A percentile compares a stretch with the other conserved stretches of the same genome.
phyloP scores from a whole-genome alignment of 2,888 invertebrate species.

The Chloroclystis v-ata region DNA sequence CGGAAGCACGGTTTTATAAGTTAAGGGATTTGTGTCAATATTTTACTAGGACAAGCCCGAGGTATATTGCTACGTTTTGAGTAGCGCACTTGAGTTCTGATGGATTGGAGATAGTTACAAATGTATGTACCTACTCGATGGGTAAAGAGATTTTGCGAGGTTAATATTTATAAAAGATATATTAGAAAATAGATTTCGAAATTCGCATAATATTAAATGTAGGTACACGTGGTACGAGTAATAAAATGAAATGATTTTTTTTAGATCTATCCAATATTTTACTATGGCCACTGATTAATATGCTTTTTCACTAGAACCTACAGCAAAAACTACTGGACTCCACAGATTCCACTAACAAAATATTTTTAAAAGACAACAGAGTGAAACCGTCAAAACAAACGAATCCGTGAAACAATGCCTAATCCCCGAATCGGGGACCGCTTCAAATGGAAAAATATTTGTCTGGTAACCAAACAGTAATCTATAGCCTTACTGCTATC shows the following conservation, averaged over 20 bases:
- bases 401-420: slow-evolving; percentile 48
- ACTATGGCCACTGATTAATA: no score
- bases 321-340: no score
- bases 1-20: slow-evolving; percentile 76
- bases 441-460: slow-evolving; percentile 74
- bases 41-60: slow-evolving; percentile 70
- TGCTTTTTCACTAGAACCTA: no score
- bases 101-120: background rate
- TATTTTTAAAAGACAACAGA: slow-evolving; percentile 11
- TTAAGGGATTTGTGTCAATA: slow-evolving; percentile 79
- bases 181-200: no score
- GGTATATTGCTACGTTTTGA: slow-evolving; percentile 40
- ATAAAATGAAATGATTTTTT: no score
- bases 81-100: slow-evolving; percentile 9
- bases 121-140: no score
- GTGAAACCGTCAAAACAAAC: slow-evolving; percentile 36
- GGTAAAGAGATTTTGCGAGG: no score
- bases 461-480: slow-evolving; percentile 50
- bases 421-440: slow-evolving; percentile 63
- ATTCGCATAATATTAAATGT: no score
- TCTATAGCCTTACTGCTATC: slow-evolving; percentile 6
- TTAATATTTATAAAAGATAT: no score
- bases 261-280: no score
- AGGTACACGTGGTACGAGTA: no score
- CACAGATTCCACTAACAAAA: slow-evolving; percentile 3